Percentiles rank a stretch among this genome's conserved stretches.
Evolutionary conservation across 2,888 invertebrate species (phyloP).

Genomic region (Kuschelorhynchus macadamiae): DNA sequence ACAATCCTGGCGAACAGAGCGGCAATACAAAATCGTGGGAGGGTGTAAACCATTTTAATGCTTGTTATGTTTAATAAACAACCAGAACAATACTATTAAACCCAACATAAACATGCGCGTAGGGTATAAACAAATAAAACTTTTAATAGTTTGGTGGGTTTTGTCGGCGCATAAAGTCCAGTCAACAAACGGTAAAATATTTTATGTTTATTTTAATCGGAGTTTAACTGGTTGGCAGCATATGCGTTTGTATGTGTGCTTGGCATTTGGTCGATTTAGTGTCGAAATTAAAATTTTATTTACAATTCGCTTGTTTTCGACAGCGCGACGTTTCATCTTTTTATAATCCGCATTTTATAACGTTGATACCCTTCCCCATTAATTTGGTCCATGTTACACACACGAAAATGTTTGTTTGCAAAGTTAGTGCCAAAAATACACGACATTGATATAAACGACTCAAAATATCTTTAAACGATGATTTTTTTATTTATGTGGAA

Average conservation of each 20-base stretch:
- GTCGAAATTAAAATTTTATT: constrained; percentile 47
- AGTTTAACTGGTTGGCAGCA: constrained; percentile 58
- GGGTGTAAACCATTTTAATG: constrained; percentile 45
- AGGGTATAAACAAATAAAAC: constrained; percentile 61
- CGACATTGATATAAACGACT: neutral
- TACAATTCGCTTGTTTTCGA: constrained; percentile 33
- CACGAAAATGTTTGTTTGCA: too few relatives aligned
- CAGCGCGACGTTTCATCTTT: constrained; percentile 36
- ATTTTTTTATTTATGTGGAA: too few relatives aligned
- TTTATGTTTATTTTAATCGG: constrained; percentile 53
- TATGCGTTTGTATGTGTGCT: constrained; percentile 60
- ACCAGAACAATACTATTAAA: constrained; percentile 46
- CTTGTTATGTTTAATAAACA: constrained; percentile 48
- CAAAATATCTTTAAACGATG: too few relatives aligned
- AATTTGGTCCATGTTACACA: neutral
- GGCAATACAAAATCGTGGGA: constrained; percentile 24
- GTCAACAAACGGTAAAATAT: constrained; percentile 57
- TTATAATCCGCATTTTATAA: constrained; percentile 26
- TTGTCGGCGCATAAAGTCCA: constrained; percentile 63
- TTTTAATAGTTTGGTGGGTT: constrained; percentile 60
- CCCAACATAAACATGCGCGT: constrained; percentile 42
- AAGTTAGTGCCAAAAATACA: too few relatives aligned
- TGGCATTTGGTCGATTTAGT: constrained; percentile 58
- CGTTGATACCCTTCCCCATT: neutral
- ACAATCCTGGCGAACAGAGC: too few relatives aligned